phyloP scores from a whole-genome alignment of 2,113 vertebrate species.

The Rhabdornis inornatus region DNA sequence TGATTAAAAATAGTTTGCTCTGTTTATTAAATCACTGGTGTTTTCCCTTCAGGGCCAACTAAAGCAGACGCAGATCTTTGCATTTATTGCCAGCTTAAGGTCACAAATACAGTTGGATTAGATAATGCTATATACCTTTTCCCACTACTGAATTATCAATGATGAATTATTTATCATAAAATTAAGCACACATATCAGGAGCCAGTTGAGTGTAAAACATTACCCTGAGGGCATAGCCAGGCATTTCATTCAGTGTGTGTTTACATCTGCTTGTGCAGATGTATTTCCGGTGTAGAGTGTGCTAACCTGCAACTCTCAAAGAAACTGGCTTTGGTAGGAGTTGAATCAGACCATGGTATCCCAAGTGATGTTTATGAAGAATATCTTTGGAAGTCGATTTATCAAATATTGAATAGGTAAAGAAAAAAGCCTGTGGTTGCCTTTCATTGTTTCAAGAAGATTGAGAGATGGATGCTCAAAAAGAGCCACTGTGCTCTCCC shows the following conservation, averaged over 20 bases:
- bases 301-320: background rate
- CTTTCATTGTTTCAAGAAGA: background rate
- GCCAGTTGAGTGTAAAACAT: background rate
- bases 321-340: background rate
- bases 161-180: background rate
- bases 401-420: background rate
- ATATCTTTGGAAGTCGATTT: background rate
- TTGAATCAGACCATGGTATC: background rate
- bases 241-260: background rate
- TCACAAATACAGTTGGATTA: background rate
- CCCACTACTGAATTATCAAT: background rate
- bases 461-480: background rate
- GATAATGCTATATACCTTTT: background rate
- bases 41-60: background rate
- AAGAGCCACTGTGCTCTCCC: background rate
- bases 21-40: slow-evolving; percentile 6
- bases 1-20: slow-evolving; percentile 38
- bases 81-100: background rate
- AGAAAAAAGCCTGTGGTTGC: background rate
- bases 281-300: background rate
- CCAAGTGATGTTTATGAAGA: background rate
- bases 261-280: background rate
- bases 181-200: background rate
- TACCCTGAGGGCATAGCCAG: background rate
- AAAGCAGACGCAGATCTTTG: background rate